phyloP scores from a whole-genome alignment of 2,797 vertebrate genomes.

The Molossus alvarezi region DNA sequence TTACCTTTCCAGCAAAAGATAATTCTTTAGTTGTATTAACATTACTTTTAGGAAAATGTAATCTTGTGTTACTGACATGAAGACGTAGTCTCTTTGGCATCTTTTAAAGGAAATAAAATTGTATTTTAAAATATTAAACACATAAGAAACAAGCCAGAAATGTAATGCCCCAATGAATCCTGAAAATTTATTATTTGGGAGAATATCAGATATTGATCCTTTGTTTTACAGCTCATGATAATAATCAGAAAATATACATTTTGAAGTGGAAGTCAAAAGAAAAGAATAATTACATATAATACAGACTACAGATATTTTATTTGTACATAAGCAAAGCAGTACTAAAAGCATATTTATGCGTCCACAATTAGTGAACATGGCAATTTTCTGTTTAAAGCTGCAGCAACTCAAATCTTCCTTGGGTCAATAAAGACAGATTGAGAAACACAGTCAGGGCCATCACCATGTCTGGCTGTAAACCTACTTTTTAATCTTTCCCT shows the following conservation, averaged over 20 bases:
- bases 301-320: constrained; percentile 89
- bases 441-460: constrained; percentile 55
- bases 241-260: constrained; percentile 91
- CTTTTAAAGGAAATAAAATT: constrained; percentile 47
- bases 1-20: background rate
- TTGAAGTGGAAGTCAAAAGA: constrained; percentile 87
- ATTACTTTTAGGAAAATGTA: background rate
- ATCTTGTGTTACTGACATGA: background rate
- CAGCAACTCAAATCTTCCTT: constrained; percentile 82
- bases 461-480: constrained; percentile 75
- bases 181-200: constrained; percentile 90
- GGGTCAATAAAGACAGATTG: constrained; percentile 64
- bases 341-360: constrained; percentile 82
- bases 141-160: constrained; percentile 83
- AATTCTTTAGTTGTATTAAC: constrained; percentile 1
- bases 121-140: constrained; percentile 52
- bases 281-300: constrained; percentile 90
- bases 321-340: constrained; percentile 87
- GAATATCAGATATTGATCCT: constrained; percentile 87
- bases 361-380: constrained; percentile 86
- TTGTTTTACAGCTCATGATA: constrained; percentile 87
- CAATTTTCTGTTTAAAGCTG: constrained; percentile 86
- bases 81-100: background rate
- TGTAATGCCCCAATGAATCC: constrained; percentile 87
- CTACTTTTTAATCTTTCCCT: constrained; percentile 75